Percentiles rank a stretch among this genome's conserved stretches.
phyloP scores from a whole-genome alignment of 2,113 vertebrate genomes.

The Brachyhypopomus gauderio region DNA sequence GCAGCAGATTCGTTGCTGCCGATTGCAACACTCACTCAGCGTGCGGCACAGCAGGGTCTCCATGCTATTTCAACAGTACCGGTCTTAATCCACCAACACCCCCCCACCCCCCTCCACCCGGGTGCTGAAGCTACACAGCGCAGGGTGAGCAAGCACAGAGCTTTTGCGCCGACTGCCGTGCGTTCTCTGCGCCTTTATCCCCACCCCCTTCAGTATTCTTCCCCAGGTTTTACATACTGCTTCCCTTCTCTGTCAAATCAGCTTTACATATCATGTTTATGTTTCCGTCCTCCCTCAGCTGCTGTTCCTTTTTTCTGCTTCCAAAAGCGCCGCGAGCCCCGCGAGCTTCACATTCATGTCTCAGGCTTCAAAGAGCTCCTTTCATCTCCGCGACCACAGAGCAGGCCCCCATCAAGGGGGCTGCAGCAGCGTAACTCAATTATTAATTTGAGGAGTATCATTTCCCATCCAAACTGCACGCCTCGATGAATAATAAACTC shows the following conservation, averaged over 20 bases:
- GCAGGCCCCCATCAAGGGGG: conserved; percentile 31
- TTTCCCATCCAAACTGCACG: conserved; percentile 58
- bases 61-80: too few species aligned
- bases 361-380: conserved; percentile 69
- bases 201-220: conserved; percentile 20
- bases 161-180: conserved; percentile 13
- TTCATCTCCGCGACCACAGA: conserved; percentile 64
- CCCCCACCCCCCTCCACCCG: too few species aligned
- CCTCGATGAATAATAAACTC: conserved; percentile 64
- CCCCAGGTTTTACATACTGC: conserved; percentile 58
- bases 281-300: conserved; percentile 46
- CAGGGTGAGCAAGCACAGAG: too few species aligned
- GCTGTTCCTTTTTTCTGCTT: conserved; percentile 70
- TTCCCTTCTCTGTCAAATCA: conserved; percentile 54
- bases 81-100: too few species aligned
- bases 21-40: conserved; percentile 65
- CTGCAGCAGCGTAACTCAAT: conserved; percentile 64
- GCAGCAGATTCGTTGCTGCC: conserved; percentile 44
- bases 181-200: background rate
- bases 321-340: conserved; percentile 71
- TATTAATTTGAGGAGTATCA: conserved; percentile 64
- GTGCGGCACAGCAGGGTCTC: conserved; percentile 56
- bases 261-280: conserved; percentile 66
- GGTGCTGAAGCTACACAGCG: too few species aligned
- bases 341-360: conserved; percentile 67